phyloP scores from a whole-genome alignment of 2,888 invertebrate genomes.

The Biston betularia region DNA sequence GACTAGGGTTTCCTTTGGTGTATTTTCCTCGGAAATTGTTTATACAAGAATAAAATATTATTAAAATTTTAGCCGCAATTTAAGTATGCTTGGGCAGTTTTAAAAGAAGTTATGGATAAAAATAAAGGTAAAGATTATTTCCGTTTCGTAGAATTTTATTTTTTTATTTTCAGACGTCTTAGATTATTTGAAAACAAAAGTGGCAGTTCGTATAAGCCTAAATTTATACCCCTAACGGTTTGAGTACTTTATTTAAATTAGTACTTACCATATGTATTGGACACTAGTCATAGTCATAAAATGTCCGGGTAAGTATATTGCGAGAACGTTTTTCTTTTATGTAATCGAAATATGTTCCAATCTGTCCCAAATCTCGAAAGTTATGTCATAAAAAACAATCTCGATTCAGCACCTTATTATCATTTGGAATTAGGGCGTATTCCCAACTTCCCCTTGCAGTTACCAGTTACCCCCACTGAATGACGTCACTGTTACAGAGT shows the following conservation, averaged over 20 bases:
- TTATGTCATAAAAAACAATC: constrained; percentile 5
- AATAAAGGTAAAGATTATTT: neutral
- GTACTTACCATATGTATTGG: no score
- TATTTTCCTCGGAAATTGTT: neutral
- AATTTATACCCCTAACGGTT: no score
- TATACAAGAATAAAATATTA: neutral
- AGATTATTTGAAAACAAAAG: no score
- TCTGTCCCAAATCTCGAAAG: constrained; percentile 2
- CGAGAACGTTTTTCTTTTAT: neutral
- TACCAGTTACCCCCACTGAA: constrained; percentile 7
- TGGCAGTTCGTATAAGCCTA: no score
- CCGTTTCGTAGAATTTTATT: neutral
- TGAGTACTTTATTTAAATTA: no score
- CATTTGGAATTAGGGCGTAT: constrained; percentile 14
- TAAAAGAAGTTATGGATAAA: neutral
- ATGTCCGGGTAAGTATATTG: neutral
- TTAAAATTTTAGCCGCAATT: neutral
- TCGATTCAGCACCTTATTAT: constrained; percentile 10
- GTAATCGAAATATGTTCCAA: neutral
- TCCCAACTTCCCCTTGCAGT: constrained; percentile 9
- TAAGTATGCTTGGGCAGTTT: neutral
- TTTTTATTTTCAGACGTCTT: no score
- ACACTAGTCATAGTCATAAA: no score
- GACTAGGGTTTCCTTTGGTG: neutral
- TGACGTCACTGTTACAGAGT: constrained; percentile 37